phyloP scores from a whole-genome alignment of 2,113 vertebrate species.

The Bujurquina vittata region DNA sequence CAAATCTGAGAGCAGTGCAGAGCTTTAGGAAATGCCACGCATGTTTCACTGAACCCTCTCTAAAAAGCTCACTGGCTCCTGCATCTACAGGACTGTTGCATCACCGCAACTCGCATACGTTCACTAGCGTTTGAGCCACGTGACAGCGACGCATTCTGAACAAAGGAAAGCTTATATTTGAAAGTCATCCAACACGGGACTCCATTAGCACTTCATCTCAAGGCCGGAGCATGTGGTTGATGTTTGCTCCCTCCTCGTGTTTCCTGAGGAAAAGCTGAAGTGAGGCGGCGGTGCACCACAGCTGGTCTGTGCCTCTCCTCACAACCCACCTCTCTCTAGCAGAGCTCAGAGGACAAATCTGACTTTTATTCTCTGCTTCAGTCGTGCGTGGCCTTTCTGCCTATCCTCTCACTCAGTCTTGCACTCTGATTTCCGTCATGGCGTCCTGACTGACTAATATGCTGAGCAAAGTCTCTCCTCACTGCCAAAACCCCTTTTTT shows the following conservation, averaged over 20 bases:
- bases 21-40: slow-evolving; percentile 51
- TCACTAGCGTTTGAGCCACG: slow-evolving; percentile 21
- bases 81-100: slow-evolving; percentile 42
- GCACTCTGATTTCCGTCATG: slow-evolving; percentile 10
- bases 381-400: slow-evolving; percentile 1
- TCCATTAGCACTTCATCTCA: slow-evolving; percentile 71
- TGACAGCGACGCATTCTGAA: slow-evolving; percentile 46
- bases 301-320: slow-evolving; percentile 14
- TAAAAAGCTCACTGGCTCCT: slow-evolving; percentile 43
- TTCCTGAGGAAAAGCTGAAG: slow-evolving; percentile 72
- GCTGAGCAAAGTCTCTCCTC: slow-evolving; percentile 27
- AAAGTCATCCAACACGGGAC: slow-evolving; percentile 51
- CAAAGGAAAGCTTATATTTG: slow-evolving; percentile 57
- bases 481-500: slow-evolving; percentile 43
- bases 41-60: slow-evolving; percentile 36
- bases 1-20: slow-evolving; percentile 40
- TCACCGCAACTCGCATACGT: slow-evolving; percentile 37
- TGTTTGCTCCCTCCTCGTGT: slow-evolving; percentile 26
- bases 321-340: slow-evolving; percentile 6
- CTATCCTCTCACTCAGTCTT: slow-evolving; percentile 13
- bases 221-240: slow-evolving; percentile 27
- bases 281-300: slow-evolving; percentile 8
- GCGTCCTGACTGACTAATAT: slow-evolving; percentile 33
- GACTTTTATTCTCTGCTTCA: background rate
- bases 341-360: background rate